Conservation (phyloP, 2,113 vertebrate species). For the Elephas maximus region DNA sequence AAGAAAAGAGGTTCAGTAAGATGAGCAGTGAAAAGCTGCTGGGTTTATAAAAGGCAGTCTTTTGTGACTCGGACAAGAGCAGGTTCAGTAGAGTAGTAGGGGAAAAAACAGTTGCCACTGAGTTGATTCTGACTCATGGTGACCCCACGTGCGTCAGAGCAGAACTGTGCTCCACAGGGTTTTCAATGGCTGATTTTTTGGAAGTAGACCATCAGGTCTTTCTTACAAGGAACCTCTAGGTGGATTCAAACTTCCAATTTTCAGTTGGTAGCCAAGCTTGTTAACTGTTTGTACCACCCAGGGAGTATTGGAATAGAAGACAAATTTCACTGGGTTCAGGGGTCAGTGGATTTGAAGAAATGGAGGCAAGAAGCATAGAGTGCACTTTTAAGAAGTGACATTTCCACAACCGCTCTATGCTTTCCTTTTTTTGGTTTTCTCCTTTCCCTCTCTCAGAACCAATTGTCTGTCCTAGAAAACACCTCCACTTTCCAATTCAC, state of each 20-base stretch:
- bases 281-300: too few relatives aligned
- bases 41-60: neutral
- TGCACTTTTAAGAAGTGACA: neutral
- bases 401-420: neutral
- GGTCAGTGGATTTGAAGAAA: neutral
- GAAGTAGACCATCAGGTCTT: neutral
- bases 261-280: neutral
- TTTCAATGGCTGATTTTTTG: neutral
- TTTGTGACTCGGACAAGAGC: too few relatives aligned
- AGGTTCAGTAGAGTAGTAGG: too few relatives aligned
- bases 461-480: slow-evolving; percentile 8
- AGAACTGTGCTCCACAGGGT: neutral
- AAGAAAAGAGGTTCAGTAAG: neutral
- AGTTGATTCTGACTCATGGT: too few relatives aligned
- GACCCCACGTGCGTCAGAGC: neutral
- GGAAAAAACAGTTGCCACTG: too few relatives aligned
- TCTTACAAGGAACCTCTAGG: neutral
- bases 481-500: neutral
- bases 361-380: neutral
- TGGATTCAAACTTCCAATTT: neutral
- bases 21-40: neutral
- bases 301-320: neutral
- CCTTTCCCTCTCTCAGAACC: neutral
- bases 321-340: neutral
- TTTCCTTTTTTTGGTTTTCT: neutral